These are phyloP conservation scores for Neocrepidodera transversa DNA, from an alignment of 2,888 invertebrate genomes.

Conservation along the genomic window DNA sequence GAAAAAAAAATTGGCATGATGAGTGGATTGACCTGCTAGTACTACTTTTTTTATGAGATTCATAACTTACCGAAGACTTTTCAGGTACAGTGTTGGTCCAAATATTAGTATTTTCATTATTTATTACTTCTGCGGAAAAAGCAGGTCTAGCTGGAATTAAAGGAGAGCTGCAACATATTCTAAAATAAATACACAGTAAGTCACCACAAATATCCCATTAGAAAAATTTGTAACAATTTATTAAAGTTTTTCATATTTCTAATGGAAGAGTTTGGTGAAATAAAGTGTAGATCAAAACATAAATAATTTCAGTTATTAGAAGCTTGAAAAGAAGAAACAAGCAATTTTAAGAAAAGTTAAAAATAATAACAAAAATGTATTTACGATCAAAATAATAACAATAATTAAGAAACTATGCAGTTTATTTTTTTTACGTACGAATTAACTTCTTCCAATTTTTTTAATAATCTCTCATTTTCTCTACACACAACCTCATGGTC, in stretches of 20 bases:
- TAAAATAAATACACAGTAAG: conserved; percentile 56
- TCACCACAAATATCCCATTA: conserved; percentile 18
- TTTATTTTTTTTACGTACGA: conserved; percentile 76
- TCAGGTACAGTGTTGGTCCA: conserved; percentile 73
- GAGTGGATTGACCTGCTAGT: too few species aligned
- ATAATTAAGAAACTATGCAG: too few species aligned
- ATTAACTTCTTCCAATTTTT: conserved; percentile 88
- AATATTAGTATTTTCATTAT: conserved; percentile 63
- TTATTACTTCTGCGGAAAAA: conserved; percentile 66
- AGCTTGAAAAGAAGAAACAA: too few species aligned
- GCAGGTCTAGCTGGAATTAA: conserved; percentile 80
- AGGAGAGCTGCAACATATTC: conserved; percentile 83
- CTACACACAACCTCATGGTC: conserved; percentile 90
- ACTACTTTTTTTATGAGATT: too few species aligned
- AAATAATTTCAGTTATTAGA: too few species aligned
- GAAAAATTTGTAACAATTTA: background rate
- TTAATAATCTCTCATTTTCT: conserved; percentile 88
- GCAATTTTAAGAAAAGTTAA: too few species aligned
- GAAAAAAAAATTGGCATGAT: too few species aligned
- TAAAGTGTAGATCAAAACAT: too few species aligned
- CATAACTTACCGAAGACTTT: conserved; percentile 57
- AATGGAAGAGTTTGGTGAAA: conserved; percentile 2
- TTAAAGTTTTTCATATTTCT: conserved; percentile 18
- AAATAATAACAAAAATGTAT: too few species aligned
- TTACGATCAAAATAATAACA: too few species aligned